Base-by-base conservation (phyloP, 2,797 vertebrate species). In the Limnodromus scolopaceus region DNA sequence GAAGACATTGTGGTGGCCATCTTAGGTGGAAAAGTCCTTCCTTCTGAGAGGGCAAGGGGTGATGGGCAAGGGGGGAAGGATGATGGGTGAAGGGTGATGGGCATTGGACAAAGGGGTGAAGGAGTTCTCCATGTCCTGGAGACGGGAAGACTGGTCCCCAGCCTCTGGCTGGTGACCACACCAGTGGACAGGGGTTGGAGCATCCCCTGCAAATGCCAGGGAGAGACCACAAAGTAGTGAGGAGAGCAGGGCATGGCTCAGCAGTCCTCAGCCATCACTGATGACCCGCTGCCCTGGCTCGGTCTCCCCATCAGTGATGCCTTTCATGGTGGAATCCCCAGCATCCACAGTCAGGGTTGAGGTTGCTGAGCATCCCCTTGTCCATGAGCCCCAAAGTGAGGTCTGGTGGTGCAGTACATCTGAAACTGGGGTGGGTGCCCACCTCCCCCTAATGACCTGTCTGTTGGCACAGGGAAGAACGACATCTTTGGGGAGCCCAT, bases 1-100 rank as follows among this genome's bases (percentile, higher is more conserved):
- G 99, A 99, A 8, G 99, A 99, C 36, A 98, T 99, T 91, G 99
- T 99, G 61, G 99, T 99, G 97, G 99, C 99, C 96, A 99, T 99
- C 92, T 93, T 99, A 96, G 99, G 99, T 99, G 94, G 97, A 97
- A 76, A 78, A 25, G 58, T 18, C 23, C 13, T 82, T 96, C 70
- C 51, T 83, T 72, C 38, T 39, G 38, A 14, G 58, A n/a, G n/a
- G 48, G 71, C 0, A 0, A 45, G 54, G 76, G 88, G 43, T 9
- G 30, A 6, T 23, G 45, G 78, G 43, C 66, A 53, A 48, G 39
- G 38, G 39, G 63, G 5, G 9, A 38, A 48, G 78, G 60, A 53
- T 11, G 27, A 13, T n/a, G 64, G 48, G 74, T 32, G 54, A 41
- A 27, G 32, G 25, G 30, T 16, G 16, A 36, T 7, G 53, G 46